Conservation (phyloP, 2,113 vertebrate genomes). For the Desmodus rotundus region DNA sequence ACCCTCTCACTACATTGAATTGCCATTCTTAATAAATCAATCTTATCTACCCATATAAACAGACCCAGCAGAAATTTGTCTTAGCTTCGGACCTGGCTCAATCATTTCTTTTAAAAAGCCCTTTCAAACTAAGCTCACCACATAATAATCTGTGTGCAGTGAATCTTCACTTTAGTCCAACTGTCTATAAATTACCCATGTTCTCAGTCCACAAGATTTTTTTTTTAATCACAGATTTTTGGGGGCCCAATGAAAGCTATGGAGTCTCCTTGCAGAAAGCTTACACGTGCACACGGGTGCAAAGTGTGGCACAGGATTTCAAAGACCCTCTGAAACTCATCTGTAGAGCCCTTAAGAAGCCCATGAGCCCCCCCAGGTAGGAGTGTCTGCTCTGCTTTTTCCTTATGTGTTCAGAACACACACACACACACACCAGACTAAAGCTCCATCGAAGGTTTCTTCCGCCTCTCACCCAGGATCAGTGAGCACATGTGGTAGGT, state of each 20-base stretch:
- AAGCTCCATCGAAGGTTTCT: not conserved
- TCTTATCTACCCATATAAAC: not conserved
- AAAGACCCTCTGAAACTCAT: not conserved
- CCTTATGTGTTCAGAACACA: not conserved
- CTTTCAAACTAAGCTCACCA: not conserved
- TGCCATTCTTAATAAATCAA: not conserved
- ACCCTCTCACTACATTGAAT: not conserved
- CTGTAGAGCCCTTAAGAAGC: not conserved
- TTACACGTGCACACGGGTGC: not conserved
- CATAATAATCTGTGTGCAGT: not conserved
- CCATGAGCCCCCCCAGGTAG: not conserved
- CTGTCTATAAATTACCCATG: not conserved
- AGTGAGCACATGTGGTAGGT: rapidly evolving
- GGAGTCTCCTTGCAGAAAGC: not conserved
- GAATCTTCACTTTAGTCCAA: not conserved
- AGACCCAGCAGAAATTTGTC: not conserved
- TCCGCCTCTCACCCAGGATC: not conserved
- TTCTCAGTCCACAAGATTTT: not conserved
- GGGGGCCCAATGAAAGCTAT: not conserved
- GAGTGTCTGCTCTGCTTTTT: not conserved
- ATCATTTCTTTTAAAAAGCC: not conserved
- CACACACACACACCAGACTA: not conserved
- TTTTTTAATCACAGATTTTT: not conserved
- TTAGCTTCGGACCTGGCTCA: not conserved
- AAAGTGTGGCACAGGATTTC: not conserved